Conservation (phyloP, 2,888 invertebrate species). For the Drosophila neonasuta region DNA sequence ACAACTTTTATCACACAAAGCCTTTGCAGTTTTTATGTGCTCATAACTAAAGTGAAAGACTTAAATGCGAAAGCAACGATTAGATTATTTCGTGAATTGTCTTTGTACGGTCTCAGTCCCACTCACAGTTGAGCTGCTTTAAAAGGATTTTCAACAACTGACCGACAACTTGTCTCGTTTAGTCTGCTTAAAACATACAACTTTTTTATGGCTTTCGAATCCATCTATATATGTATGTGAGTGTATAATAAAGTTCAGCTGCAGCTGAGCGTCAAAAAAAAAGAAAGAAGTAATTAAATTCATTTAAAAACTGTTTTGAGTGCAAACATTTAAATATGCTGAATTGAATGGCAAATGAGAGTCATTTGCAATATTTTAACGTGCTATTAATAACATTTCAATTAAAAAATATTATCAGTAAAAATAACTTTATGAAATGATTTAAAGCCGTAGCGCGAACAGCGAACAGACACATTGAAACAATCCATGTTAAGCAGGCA, state of each 20-base stretch:
- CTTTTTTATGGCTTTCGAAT: not conserved
- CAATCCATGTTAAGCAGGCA: constrained; percentile 38
- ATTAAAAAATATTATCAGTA: constrained; percentile 29
- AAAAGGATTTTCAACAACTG: not conserved
- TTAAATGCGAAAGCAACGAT: not conserved
- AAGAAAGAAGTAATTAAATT: not conserved
- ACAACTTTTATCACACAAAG: not conserved
- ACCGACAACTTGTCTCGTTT: not conserved
- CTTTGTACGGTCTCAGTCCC: not conserved
- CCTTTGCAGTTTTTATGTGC: constrained; percentile 7
- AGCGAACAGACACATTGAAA: not conserved
- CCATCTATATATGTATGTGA: not conserved
- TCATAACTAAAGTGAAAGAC: constrained; percentile 6
- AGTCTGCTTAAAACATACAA: not conserved
- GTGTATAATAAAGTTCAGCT: not conserved
- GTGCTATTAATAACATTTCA: constrained; percentile 33
- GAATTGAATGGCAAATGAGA: constrained; percentile 8
- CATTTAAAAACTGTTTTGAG: constrained; percentile 1
- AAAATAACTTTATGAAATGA: constrained; percentile 16
- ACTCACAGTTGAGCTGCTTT: constrained; percentile 1
- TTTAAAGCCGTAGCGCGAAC: constrained; percentile 21
- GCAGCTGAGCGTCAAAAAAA: not conserved
- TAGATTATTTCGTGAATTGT: constrained; percentile 4
- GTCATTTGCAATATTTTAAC: constrained; percentile 23
- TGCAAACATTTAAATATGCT: constrained; percentile 6